phyloP scores from a whole-genome alignment of 1,140 invertebrate genomes.

The Cotesia typhae region DNA sequence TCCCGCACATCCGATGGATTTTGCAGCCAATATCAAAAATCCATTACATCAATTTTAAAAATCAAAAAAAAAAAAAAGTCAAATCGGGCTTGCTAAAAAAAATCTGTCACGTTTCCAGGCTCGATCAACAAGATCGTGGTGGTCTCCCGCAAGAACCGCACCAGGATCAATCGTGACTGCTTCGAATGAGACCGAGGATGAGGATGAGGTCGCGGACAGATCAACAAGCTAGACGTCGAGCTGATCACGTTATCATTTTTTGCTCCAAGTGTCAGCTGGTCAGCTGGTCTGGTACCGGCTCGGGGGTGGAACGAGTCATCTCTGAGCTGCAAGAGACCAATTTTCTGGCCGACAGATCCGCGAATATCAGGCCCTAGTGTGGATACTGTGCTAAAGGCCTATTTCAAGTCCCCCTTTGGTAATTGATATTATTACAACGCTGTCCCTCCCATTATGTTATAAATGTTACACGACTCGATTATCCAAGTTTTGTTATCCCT shows the following conservation, averaged over 20 bases:
- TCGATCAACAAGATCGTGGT: background rate
- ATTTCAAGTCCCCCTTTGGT: conserved; percentile 39
- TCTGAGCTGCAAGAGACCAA: conserved; percentile 42
- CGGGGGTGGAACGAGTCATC: background rate
- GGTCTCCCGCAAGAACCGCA: conserved; percentile 6
- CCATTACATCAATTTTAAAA: no score
- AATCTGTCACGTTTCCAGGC: conserved; percentile 17
- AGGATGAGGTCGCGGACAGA: conserved; percentile 24
- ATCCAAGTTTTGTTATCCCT: conserved; percentile 44
- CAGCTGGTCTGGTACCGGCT: conserved; percentile 8
- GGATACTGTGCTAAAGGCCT: conserved; percentile 36
- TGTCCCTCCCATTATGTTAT: conserved; percentile 56
- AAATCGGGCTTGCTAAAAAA: no score
- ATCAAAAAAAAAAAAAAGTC: no score
- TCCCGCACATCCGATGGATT: no score
- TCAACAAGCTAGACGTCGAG: conserved; percentile 46
- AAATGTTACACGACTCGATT: conserved; percentile 58
- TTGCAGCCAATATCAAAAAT: no score
- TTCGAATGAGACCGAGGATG: conserved; percentile 18
- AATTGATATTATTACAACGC: conserved; percentile 57
- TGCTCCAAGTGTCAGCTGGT: conserved; percentile 48
- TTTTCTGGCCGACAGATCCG: conserved; percentile 56
- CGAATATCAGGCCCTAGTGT: conserved; percentile 49
- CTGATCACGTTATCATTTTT: background rate
- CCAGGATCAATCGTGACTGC: conserved; percentile 27